phyloP scores from a whole-genome alignment of 2,888 invertebrate species.

The Octonoba sinensis region DNA sequence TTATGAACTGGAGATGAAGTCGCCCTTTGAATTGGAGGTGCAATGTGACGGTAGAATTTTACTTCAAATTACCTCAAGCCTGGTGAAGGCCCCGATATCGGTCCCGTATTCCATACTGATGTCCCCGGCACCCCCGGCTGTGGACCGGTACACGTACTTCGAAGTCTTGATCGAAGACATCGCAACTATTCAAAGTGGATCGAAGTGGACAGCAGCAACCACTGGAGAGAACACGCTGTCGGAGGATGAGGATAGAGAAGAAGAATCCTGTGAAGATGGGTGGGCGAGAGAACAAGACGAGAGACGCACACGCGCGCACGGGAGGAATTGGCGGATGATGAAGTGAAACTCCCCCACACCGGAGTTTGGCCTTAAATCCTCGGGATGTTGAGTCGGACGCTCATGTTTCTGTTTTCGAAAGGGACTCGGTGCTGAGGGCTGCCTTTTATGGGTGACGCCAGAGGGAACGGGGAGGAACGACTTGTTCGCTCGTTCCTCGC shows the following conservation, averaged over 20 bases:
- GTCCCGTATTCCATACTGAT: constrained; percentile 95
- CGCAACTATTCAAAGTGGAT: background rate
- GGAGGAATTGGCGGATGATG: constrained; percentile 19
- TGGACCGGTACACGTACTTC: constrained; percentile 86
- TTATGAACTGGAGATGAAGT: too few relatives aligned
- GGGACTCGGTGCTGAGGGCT: background rate
- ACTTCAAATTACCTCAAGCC: constrained; percentile 91
- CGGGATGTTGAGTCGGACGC: constrained; percentile 35
- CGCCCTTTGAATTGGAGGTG: too few relatives aligned
- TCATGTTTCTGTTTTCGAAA: constrained; percentile 62
- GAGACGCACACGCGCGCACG: constrained; percentile 10
- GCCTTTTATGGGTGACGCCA: constrained; percentile 50
- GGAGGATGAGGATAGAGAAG: constrained; percentile 3
- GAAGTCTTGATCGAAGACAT: constrained; percentile 77
- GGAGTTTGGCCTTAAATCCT: constrained; percentile 57
- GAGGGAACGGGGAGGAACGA: background rate
- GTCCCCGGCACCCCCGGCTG: constrained; percentile 78
- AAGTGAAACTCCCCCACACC: constrained; percentile 54
- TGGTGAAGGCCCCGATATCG: constrained; percentile 93
- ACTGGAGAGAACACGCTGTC: background rate
- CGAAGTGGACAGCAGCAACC: constrained; percentile 5
- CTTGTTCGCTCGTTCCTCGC: background rate
- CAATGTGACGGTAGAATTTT: too few relatives aligned
- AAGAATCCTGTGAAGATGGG: background rate
- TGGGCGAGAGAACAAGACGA: constrained; percentile 13